These are phyloP conservation scores for Pandemis corylana DNA, from an alignment of 2,888 invertebrate species.

Conservation along the genomic window DNA sequence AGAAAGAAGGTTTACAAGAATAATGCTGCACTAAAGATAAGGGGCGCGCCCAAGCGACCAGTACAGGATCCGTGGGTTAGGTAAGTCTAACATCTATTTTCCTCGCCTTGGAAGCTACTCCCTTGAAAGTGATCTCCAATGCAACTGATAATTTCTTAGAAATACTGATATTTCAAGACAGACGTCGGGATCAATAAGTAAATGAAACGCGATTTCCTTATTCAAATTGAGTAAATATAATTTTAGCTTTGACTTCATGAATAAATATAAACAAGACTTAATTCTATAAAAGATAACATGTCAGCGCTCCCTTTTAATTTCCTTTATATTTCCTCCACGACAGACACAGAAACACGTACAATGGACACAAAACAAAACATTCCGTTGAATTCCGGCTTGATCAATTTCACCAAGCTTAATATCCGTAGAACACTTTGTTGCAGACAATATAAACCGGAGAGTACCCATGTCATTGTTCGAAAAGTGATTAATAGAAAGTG, in stretches of 20 bases:
- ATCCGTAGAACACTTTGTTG: constrained; percentile 5
- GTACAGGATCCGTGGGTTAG: too few species aligned
- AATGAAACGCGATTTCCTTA: neutral
- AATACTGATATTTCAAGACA: neutral
- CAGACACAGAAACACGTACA: neutral
- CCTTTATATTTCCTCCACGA: constrained; percentile 7
- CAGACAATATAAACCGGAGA: constrained; percentile 2
- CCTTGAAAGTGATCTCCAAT: too few species aligned
- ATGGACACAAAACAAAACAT: neutral
- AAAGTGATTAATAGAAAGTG: neutral
- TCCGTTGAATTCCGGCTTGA: constrained; percentile 1
- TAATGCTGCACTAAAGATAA: too few species aligned
- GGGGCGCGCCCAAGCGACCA: too few species aligned
- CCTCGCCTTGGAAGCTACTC: too few species aligned
- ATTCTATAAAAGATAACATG: neutral
- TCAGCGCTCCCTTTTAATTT: neutral
- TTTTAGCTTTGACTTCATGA: neutral
- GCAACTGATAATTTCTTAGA: neutral
- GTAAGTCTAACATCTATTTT: too few species aligned
- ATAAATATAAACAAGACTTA: neutral
- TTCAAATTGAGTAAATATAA: neutral
- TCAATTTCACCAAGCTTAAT: neutral
- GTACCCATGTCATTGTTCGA: neutral
- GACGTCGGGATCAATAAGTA: neutral
- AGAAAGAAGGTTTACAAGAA: too few species aligned